Percentiles rank a stretch among this genome's conserved stretches.
phyloP scores from a whole-genome alignment of 2,113 vertebrate genomes.

The Pteropus alecto region DNA sequence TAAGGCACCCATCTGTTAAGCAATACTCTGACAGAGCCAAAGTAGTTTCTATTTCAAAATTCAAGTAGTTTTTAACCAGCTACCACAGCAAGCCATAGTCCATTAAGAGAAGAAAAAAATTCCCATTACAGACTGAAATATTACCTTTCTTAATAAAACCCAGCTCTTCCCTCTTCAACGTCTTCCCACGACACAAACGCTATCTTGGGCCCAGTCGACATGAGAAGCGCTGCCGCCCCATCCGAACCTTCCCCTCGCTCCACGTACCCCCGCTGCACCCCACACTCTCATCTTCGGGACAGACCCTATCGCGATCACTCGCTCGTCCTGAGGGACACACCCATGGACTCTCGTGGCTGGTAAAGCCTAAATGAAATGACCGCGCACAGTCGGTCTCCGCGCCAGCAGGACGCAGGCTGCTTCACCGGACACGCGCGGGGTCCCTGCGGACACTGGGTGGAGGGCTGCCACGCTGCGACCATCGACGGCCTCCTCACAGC shows the following conservation, averaged over 20 bases:
- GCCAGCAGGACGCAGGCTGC: background rate
- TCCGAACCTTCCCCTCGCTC: background rate
- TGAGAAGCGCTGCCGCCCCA: background rate
- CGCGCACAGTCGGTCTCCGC: background rate
- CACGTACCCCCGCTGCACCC: background rate
- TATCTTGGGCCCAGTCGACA: background rate
- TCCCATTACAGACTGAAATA: background rate
- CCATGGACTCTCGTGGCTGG: background rate
- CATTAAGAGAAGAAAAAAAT: background rate
- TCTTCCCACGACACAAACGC: background rate
- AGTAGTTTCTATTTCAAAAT: slow-evolving; percentile 63
- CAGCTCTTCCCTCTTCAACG: background rate
- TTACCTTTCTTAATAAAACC: background rate
- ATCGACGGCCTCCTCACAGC: background rate
- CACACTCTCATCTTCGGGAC: background rate
- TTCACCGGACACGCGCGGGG: no score
- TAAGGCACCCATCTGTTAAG: slow-evolving; percentile 9
- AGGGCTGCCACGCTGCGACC: background rate
- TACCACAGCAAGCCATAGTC: background rate
- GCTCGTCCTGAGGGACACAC: background rate
- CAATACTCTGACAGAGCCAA: slow-evolving; percentile 43
- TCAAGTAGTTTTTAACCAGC: slow-evolving; percentile 43
- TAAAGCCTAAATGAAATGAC: background rate
- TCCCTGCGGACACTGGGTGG: background rate
- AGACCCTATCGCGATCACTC: background rate